phyloP scores from a whole-genome alignment of 2,888 invertebrate genomes.

The Panopea generosa region DNA sequence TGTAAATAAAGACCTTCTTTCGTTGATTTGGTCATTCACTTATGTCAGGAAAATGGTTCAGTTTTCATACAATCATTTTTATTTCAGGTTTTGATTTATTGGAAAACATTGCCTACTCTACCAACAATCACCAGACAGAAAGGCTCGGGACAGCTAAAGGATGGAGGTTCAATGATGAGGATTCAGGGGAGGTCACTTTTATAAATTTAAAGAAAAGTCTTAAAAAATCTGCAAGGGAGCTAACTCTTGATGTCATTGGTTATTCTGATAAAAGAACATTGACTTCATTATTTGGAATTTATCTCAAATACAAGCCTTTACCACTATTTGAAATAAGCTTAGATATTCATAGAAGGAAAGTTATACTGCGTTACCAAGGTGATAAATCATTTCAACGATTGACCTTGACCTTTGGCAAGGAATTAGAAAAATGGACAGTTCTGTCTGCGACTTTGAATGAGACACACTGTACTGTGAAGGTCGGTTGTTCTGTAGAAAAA shows the following conservation, averaged over 20 bases:
- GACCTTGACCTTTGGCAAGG: constrained; percentile 61
- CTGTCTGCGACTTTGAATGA: constrained; percentile 67
- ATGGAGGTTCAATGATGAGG: constrained; percentile 62
- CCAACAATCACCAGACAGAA: too few relatives aligned
- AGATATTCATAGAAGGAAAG: constrained; percentile 64
- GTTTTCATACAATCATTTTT: too few relatives aligned
- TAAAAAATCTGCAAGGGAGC: constrained; percentile 63
- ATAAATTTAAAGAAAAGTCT: constrained; percentile 59
- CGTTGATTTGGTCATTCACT: too few relatives aligned
- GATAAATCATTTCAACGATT: constrained; percentile 75
- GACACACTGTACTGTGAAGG: constrained; percentile 62
- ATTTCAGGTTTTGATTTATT: too few relatives aligned
- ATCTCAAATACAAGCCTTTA: constrained; percentile 63
- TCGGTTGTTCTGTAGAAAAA: constrained; percentile 67
- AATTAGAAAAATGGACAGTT: constrained; percentile 64
- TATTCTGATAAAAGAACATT: constrained; percentile 48
- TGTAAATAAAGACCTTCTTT: too few relatives aligned
- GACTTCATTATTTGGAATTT: constrained; percentile 69
- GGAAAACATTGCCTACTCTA: too few relatives aligned
- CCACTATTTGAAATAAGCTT: constrained; percentile 73
- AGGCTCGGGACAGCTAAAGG: constrained; percentile 41
- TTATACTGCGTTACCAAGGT: constrained; percentile 76
- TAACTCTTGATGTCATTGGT: constrained; percentile 64
- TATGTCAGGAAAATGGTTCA: too few relatives aligned
- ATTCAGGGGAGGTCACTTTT: constrained; percentile 57